A percentile compares a stretch with the other conserved stretches of the same genome.
phyloP scores from a whole-genome alignment of 2,888 invertebrate species.

The Epiblema foenella region DNA sequence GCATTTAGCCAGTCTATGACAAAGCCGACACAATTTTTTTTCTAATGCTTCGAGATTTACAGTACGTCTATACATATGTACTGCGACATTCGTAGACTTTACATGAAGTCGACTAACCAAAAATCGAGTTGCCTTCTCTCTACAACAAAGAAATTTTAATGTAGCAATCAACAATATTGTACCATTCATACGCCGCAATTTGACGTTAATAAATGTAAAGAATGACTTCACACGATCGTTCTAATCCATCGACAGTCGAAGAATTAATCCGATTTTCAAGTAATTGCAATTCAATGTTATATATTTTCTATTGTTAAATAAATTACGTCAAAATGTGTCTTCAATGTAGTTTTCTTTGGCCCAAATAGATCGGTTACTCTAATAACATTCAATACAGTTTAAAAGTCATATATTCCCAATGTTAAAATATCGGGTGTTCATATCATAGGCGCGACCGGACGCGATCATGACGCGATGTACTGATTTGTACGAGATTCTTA shows the following conservation, averaged over 20 bases:
- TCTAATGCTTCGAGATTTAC: no score
- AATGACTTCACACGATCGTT: no score
- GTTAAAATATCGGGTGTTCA: no score
- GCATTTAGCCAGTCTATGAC: background rate
- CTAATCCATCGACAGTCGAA: background rate
- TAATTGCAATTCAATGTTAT: slow-evolving; percentile 67
- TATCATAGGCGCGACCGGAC: no score
- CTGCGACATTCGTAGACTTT: background rate
- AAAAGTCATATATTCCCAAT: no score
- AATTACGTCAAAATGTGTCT: slow-evolving; percentile 55
- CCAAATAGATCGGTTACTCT: background rate
- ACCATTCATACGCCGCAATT: background rate
- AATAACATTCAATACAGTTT: no score
- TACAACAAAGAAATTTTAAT: background rate
- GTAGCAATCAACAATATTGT: background rate
- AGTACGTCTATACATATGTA: background rate
- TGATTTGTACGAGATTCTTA: no score
- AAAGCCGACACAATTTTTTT: background rate
- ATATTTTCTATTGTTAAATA: slow-evolving; percentile 74
- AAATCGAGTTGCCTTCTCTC: background rate
- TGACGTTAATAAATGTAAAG: background rate
- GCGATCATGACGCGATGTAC: no score
- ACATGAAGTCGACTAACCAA: background rate
- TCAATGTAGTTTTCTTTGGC: slow-evolving; percentile 51
- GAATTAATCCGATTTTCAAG: slow-evolving; percentile 48